Base-by-base conservation (phyloP, 2,113 vertebrate genomes). In the Climacteris rufus region DNA sequence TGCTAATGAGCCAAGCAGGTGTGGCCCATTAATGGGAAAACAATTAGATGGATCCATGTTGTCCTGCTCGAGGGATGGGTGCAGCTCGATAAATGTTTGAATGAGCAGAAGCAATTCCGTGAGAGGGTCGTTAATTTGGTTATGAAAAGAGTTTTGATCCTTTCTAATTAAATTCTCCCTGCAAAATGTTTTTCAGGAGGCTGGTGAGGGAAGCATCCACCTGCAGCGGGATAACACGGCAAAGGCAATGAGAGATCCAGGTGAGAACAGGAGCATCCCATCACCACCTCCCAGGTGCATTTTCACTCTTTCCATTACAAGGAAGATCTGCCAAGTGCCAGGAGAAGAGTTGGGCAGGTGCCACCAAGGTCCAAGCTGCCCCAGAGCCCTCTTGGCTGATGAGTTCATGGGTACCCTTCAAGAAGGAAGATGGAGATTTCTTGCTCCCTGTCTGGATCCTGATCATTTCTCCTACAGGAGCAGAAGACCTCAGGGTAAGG, bases 131-230 rank as follows among this genome's bases (percentile, higher is more conserved):
- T 87, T 95, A 93, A 94, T 59, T 78, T 15, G 42, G 76, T 95
- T 94, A 87, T 53, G 56, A n/a, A 70, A 94, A 87, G 78, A 61
- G 64, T 84, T 90, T 66, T 74, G 78, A 78, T 77, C 85, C 45
- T 93, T 72, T 81, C 76, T 69, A 84, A 95, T 89, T 91, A 66
- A 69, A 82, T 27, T 69, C 39, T 24, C 39, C n/a, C n/a, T 31
- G 42, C 2, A n/a, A 1, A 2, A 1, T 2, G 1, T 65, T 45
- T 65, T 23, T 15, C 42, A 24, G 74, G 39, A 40, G 19, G 60
- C 27, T 63, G 60, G 18, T 0, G 3, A 20, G 37, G 27, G 59
- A 78, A 47, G 8, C 28, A 39, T 14, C 83, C 15, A n/a, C 49
- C 54, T 22, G 37, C n/a, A 24, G 70, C 5, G 11, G 82, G 66